Conservation (phyloP, 2,888 invertebrate species). For the Drosophila aldrichi region DNA sequence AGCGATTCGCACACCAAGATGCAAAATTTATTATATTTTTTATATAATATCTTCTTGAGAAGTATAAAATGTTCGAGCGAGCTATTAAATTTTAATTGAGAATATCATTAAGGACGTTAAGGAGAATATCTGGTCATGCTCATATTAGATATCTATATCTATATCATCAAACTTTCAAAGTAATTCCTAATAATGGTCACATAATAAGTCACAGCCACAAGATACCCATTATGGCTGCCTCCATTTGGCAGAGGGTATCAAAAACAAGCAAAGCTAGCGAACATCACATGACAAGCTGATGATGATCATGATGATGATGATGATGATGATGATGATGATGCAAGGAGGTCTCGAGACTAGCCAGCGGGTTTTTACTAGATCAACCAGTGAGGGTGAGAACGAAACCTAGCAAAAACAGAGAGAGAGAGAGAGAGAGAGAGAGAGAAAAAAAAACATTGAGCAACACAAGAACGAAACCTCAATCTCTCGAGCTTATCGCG, state of each 20-base stretch:
- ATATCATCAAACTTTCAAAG: neutral
- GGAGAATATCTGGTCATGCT: neutral
- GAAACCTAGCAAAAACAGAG: slow-evolving; percentile 1
- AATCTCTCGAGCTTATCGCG: slow-evolving; percentile 64
- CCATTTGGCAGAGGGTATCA: neutral
- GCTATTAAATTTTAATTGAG: no score
- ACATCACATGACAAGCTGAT: slow-evolving; percentile 73
- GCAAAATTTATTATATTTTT: no score
- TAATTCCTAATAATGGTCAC: neutral
- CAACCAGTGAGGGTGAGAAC: slow-evolving; percentile 9
- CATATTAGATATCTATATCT: neutral
- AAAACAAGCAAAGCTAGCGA: slow-evolving; percentile 30
- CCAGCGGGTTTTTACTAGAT: slow-evolving; percentile 42
- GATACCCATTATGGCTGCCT: neutral
- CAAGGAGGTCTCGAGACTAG: slow-evolving; percentile 67
- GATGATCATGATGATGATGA: slow-evolving; percentile 1
- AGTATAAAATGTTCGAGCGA: no score
- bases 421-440: neutral
- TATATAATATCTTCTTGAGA: no score
- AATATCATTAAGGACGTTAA: no score
- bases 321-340: slow-evolving; percentile 35
- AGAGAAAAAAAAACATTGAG: no score
- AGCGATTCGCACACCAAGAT: no score
- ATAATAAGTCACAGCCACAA: no score
- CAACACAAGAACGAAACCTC: neutral